Evolutionary conservation across 2,888 invertebrate genomes (phyloP), one percentile per base, ranked within the genome.

Genomic region (Calliscelio sp.): DNA sequence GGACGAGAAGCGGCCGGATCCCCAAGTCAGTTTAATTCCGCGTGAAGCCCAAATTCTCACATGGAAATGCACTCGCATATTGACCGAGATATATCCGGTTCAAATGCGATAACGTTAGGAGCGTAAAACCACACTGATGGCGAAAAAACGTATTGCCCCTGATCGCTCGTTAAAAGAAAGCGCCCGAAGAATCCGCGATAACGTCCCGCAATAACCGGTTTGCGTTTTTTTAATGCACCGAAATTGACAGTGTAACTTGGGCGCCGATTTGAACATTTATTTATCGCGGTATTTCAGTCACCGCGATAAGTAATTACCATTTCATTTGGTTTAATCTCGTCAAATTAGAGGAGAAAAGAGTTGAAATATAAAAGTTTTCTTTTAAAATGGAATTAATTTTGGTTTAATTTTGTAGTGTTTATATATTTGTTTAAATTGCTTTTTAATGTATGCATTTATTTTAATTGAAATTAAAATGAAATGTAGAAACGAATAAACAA

Each of bases 41-140:
- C 84, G 83, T 81, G 81, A 87, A 86, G 70, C 81, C 77, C 63
- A 81, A 82, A 80, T 77, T 81, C 85, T 88, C 89, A 87, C 89
- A 88, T 84, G 85, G 89, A 88, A 89, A 89, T 86, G 87, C 88
- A 89, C 86, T 90, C 85, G 85, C 78, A 70, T 79, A 85, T 87
- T 77, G 80, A 77, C 71, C 80, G 71, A 77, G 63, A 55, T 74
- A 53, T 49, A 63, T 71, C 66, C 77, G 51, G 46, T 41, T 70
- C 61, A 22, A 68, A 63, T 32, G 70, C 66, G 77, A 78, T 57
- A 65, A 70, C 51, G 51, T 66, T 65, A 68, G 61, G 11, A 44
- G 46, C 66, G 41, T 55, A 41, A 66, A 66, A 80, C 35, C 51
- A n/a, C 20, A 51, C 24, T 18, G 44, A 44, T 53, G 55, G n/a